These are phyloP conservation scores for Caenorhabditis parvicauda DNA, from an alignment of 2,888 invertebrate genomes.

Conservation along the genomic window DNA sequence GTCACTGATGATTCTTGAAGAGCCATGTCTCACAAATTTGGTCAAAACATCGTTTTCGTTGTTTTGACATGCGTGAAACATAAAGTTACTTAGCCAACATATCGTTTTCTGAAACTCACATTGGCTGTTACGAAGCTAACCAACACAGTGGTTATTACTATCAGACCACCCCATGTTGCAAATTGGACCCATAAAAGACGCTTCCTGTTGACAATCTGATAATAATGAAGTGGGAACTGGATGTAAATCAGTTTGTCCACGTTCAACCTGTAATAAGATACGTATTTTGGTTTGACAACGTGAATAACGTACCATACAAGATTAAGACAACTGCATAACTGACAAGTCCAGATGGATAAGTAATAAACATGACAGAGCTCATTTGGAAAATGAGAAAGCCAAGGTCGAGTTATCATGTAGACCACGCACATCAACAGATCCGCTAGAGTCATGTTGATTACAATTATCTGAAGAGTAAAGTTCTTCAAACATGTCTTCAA, in stretches of 20 bases:
- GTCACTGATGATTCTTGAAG: too few relatives aligned
- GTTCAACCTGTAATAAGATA: constrained; percentile 44
- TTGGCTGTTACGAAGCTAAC: constrained; percentile 43
- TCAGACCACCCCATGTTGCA: constrained; percentile 46
- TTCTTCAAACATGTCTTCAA: background rate
- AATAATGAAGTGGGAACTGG: constrained; percentile 59
- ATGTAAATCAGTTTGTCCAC: constrained; percentile 59
- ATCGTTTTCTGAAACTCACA: constrained; percentile 24
- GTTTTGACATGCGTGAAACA: too few relatives aligned
- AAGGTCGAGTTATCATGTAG: constrained; percentile 58
- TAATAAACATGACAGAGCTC: constrained; percentile 55
- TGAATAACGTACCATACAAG: constrained; percentile 48
- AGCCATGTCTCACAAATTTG: too few relatives aligned
- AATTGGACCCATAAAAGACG: constrained; percentile 41
- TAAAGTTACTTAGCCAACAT: background rate
- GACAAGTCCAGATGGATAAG: constrained; percentile 55
- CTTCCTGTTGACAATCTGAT: constrained; percentile 49
- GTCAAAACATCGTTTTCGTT: too few relatives aligned
- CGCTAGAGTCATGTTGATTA: constrained; percentile 62
- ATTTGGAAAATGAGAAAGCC: constrained; percentile 38
- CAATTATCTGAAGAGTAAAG: constrained; percentile 48
- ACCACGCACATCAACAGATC: constrained; percentile 57
- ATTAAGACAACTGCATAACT: constrained; percentile 58
- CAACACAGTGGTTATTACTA: constrained; percentile 33
- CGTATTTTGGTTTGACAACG: background rate